A percentile compares a stretch with the other conserved stretches of the same genome.
phyloP scores from a whole-genome alignment of 2,113 vertebrate species.

The Pseudorasbora parva region DNA sequence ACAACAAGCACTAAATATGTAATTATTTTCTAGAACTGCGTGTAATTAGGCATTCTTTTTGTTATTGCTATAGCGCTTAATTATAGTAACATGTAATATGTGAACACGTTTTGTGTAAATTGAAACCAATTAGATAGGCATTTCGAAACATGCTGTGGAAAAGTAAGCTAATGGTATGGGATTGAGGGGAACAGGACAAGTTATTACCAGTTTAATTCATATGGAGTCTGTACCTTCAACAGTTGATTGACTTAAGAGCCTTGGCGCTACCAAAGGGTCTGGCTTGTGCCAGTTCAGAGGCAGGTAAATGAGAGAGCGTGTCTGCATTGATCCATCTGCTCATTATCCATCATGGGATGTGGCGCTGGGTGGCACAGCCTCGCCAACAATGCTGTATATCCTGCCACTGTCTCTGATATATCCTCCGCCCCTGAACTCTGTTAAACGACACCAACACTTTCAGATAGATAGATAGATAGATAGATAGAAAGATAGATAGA shows the following conservation, averaged over 20 bases:
- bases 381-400: slow-evolving; percentile 28
- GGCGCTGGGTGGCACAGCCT: slow-evolving; percentile 40
- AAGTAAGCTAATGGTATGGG: not conserved
- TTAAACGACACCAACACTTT: not conserved
- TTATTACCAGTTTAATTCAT: not conserved
- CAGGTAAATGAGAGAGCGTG: slow-evolving; percentile 25
- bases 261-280: not conserved
- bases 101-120: slow-evolving; percentile 30
- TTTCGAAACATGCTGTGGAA: not conserved
- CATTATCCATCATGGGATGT: slow-evolving; percentile 11
- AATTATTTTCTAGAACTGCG: slow-evolving; percentile 29
- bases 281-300: slow-evolving; percentile 28
- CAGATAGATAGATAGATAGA: not conserved
- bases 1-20: slow-evolving; percentile 23
- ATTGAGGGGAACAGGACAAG: slow-evolving; percentile 2
- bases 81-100: slow-evolving; percentile 26
- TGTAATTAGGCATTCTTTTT: slow-evolving; percentile 29
- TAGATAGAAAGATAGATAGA: not conserved
- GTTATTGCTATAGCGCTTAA: slow-evolving; percentile 24
- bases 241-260: not conserved
- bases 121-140: slow-evolving; percentile 28
- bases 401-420: slow-evolving; percentile 19
- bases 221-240: slow-evolving; percentile 1
- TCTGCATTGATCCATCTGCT: slow-evolving; percentile 33
- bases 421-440: slow-evolving; percentile 5